Conservation (phyloP, 2,113 vertebrate species). For the Tragulus kanchil region DNA sequence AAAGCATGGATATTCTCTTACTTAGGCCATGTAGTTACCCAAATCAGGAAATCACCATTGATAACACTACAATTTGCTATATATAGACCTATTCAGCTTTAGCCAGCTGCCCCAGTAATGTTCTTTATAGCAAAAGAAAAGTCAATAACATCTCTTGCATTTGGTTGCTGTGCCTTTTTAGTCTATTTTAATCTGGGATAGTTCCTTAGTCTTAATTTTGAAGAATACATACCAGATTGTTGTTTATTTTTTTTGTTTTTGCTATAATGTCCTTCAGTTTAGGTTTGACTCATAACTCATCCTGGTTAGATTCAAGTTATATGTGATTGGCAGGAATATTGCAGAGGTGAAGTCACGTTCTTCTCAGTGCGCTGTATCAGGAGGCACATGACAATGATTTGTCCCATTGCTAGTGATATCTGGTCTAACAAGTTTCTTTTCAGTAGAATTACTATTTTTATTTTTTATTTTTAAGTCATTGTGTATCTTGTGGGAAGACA, state of each 20-base stretch:
- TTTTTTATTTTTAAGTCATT: neutral
- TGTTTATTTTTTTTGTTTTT: neutral
- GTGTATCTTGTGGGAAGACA: neutral
- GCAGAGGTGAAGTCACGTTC: neutral
- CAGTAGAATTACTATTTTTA: neutral
- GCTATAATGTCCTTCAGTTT: neutral
- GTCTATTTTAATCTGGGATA: neutral
- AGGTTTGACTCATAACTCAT: neutral
- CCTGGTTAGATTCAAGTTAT: neutral
- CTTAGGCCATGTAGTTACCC: neutral
- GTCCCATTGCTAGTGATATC: neutral
- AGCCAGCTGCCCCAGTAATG: neutral
- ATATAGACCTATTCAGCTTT: neutral
- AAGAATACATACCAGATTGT: neutral
- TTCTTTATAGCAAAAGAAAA: slow-evolving; percentile 9
- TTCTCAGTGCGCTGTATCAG: neutral
- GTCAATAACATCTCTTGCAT: neutral
- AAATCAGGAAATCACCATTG: neutral
- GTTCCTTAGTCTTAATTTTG: neutral
- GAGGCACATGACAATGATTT: neutral
- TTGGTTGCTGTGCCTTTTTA: neutral
- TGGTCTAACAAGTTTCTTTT: slow-evolving; percentile 1
- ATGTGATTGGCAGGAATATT: neutral
- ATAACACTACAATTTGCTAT: neutral
- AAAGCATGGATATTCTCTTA: neutral